Conservation (phyloP, 2,888 invertebrate species). For the Phrixothrix hirtus region DNA sequence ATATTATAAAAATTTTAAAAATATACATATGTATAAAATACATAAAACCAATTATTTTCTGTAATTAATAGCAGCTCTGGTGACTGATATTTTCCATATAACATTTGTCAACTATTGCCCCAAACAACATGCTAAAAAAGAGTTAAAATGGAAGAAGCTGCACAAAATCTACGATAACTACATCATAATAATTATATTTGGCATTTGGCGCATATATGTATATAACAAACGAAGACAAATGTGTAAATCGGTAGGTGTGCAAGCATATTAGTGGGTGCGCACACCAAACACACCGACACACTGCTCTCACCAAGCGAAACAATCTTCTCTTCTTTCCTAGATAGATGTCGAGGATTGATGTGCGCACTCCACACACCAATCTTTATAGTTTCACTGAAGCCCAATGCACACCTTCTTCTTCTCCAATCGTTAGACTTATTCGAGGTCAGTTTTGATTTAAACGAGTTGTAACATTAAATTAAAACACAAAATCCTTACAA, state of each 20-base stretch:
- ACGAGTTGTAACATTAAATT: slow-evolving; percentile 5
- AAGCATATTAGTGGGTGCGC: slow-evolving; percentile 52
- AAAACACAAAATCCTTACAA: slow-evolving; percentile 8
- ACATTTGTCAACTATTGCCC: too few species aligned
- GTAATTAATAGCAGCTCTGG: too few species aligned
- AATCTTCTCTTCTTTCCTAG: slow-evolving; percentile 1
- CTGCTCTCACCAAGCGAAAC: slow-evolving; percentile 24
- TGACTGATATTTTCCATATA: too few species aligned
- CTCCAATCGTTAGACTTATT: slow-evolving; percentile 6
- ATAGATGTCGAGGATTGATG: slow-evolving; percentile 39
- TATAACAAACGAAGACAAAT: slow-evolving; percentile 16
- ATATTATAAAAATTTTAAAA: too few species aligned
- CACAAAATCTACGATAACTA: too few species aligned
- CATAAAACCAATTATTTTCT: too few species aligned
- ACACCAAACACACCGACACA: slow-evolving; percentile 47
- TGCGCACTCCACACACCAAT: slow-evolving; percentile 44
- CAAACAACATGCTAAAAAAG: too few species aligned
- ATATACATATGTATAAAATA: too few species aligned
- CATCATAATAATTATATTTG: too few species aligned
- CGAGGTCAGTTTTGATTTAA: slow-evolving; percentile 16
- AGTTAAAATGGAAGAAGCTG: too few species aligned
- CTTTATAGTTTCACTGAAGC: slow-evolving; percentile 9
- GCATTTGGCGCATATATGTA: slow-evolving; percentile 20
- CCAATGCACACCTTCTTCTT: slow-evolving; percentile 12
- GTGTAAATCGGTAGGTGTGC: slow-evolving; percentile 34